These are phyloP conservation scores for Heliocidaris tuberculata DNA, from an alignment of 35 echinoderm and acorn worm genomes.

Conservation along the genomic window DNA sequence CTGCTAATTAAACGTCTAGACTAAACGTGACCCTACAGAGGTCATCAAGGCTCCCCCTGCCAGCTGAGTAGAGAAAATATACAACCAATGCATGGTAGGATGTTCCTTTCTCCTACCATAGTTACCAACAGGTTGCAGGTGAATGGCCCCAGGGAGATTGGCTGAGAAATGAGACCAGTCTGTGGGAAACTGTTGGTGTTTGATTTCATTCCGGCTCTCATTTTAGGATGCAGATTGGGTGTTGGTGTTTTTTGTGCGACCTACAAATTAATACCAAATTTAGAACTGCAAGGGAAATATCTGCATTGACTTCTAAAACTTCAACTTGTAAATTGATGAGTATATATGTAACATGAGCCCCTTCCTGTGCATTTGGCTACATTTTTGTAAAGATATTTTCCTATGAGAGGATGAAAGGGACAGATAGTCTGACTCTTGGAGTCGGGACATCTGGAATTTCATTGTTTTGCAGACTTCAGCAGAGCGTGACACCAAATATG, in stretches of 20 bases:
- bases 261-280: conserved; percentile 12
- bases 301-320: background rate
- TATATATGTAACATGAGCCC: background rate
- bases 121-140: background rate
- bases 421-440: background rate
- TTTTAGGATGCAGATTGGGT: background rate
- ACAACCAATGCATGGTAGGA: background rate
- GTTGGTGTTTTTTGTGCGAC: background rate
- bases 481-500: too few species aligned
- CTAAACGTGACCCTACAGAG: conserved; percentile 15
- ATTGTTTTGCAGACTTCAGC: too few species aligned
- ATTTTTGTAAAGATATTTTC: background rate
- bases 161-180: background rate
- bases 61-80: conserved; percentile 17
- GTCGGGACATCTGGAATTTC: too few species aligned
- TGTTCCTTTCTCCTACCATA: background rate
- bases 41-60: background rate
- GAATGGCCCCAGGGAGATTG: background rate
- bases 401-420: background rate
- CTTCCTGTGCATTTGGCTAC: background rate
- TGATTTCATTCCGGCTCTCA: background rate
- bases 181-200: background rate
- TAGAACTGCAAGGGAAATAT: background rate
- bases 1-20: conserved; percentile 37
- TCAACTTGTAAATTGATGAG: background rate